Evolutionary conservation across 2,888 invertebrate species (phyloP).

Genomic region (Oxycera nigricornis): DNA sequence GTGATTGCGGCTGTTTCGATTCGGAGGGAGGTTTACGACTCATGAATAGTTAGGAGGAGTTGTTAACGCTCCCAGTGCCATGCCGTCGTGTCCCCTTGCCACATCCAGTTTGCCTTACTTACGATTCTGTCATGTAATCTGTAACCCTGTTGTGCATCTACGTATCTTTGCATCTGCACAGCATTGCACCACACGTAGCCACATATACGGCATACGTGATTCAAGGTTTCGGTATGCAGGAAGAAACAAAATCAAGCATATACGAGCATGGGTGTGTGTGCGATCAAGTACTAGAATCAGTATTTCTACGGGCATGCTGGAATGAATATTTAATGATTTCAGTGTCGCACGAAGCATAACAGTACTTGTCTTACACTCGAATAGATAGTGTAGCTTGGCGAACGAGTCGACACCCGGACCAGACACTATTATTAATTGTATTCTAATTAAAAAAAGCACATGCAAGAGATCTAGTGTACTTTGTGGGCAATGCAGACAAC

Average conservation of each 20-base stretch:
- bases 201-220: slow-evolving; percentile 52
- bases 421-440: slow-evolving; percentile 27
- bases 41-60: slow-evolving; percentile 13
- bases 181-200: slow-evolving; percentile 14
- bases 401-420: not conserved
- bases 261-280: not conserved
- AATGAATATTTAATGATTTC: slow-evolving; percentile 29
- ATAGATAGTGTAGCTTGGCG: not conserved
- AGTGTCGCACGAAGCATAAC: slow-evolving; percentile 27
- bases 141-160: too few species aligned
- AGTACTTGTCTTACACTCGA: slow-evolving; percentile 5
- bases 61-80: slow-evolving; percentile 14
- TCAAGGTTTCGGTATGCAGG: slow-evolving; percentile 63
- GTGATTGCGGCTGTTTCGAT: not conserved
- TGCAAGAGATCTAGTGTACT: not conserved
- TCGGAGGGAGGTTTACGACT: not conserved
- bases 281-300: not conserved
- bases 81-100: slow-evolving; percentile 11
- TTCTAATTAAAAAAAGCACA: slow-evolving; percentile 9
- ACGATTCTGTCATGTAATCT: slow-evolving; percentile 20
- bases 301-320: slow-evolving; percentile 9
- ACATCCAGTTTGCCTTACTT: slow-evolving; percentile 28
- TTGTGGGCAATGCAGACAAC: not conserved
- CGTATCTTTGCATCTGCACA: not conserved
- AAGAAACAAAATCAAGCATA: slow-evolving; percentile 53